These are phyloP conservation scores for Siniperca obscura DNA, from an alignment of 2,797 vertebrate species.

Conservation along the genomic window DNA sequence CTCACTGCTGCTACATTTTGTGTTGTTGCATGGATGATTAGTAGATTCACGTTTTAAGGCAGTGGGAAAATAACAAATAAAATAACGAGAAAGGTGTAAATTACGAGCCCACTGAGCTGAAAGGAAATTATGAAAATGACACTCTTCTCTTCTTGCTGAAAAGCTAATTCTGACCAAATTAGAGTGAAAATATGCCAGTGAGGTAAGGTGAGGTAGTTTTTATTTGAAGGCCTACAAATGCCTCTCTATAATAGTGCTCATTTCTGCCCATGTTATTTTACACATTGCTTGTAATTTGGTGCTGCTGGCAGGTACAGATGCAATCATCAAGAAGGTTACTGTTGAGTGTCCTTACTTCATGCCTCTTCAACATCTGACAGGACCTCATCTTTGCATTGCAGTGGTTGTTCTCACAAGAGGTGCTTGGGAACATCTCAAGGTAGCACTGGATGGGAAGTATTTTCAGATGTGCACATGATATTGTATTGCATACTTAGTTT, in stretches of 20 bases:
- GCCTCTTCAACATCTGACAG: slow-evolving; percentile 25
- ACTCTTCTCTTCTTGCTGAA: not conserved
- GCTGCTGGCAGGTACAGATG: not conserved
- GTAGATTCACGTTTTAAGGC: not conserved
- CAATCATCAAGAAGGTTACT: slow-evolving; percentile 13
- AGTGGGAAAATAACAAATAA: not conserved
- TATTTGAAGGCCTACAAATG: not conserved
- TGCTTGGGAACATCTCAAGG: slow-evolving; percentile 46
- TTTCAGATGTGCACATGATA: not conserved
- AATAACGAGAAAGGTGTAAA: not conserved
- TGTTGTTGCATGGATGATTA: not conserved
- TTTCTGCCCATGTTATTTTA: not conserved
- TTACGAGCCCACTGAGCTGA: slow-evolving; percentile 1
- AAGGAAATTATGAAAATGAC: not conserved
- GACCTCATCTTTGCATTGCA: slow-evolving; percentile 32
- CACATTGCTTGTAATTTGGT: not conserved
- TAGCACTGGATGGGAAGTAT: slow-evolving; percentile 21
- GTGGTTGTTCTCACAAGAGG: slow-evolving; percentile 19
- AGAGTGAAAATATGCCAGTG: slow-evolving; percentile 1
- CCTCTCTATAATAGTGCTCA: not conserved
- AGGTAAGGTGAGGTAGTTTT: not conserved
- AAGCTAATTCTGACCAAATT: slow-evolving; percentile 17
- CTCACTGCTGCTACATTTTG: not conserved
- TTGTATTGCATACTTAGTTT: not conserved
- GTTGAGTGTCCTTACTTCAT: slow-evolving; percentile 24